Percentiles rank a stretch among this genome's conserved stretches.
Conservation (phyloP, 1,140 invertebrate species). For the Hyphantria cunea region DNA sequence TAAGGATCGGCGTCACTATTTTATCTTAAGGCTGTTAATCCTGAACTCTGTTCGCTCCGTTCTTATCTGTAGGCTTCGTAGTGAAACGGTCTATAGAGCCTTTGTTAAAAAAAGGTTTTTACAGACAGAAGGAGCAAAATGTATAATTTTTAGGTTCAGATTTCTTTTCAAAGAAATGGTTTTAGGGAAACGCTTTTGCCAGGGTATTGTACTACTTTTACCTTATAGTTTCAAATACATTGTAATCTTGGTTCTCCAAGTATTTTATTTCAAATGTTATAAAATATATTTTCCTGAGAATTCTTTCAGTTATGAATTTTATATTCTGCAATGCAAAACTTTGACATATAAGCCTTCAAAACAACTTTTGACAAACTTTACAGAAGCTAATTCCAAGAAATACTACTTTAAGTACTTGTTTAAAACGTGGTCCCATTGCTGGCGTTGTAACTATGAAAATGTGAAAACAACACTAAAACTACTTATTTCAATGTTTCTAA, state of each 20-base stretch:
- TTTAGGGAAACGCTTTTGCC: neutral
- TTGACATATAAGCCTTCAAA: no score
- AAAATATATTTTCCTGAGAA: no score
- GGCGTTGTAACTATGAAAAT: no score
- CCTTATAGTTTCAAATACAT: neutral
- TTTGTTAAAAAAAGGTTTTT: constrained; percentile 18
- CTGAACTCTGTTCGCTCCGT: constrained; percentile 24
- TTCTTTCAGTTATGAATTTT: no score
- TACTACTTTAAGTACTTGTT: no score
- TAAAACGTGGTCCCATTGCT: no score
- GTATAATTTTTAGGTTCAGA: constrained; percentile 16
- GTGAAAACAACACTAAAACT: no score
- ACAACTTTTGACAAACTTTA: no score
- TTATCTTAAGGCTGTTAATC: constrained; percentile 40
- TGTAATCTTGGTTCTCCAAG: neutral
- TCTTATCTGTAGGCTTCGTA: constrained; percentile 35
- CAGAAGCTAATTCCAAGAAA: no score
- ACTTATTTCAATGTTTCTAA: no score
- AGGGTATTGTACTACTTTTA: constrained; percentile 11
- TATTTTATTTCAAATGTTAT: no score
- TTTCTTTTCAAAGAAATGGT: constrained; percentile 17
- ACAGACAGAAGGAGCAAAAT: constrained; percentile 8
- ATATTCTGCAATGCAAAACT: no score
- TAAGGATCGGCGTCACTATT: constrained; percentile 24
- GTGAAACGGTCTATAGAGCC: neutral